A percentile compares a stretch with the other conserved stretches of the same genome.
These are phyloP conservation scores for Chrysopilus asiliformis DNA, from an alignment of 2,888 invertebrate species.

Conservation along the genomic window DNA sequence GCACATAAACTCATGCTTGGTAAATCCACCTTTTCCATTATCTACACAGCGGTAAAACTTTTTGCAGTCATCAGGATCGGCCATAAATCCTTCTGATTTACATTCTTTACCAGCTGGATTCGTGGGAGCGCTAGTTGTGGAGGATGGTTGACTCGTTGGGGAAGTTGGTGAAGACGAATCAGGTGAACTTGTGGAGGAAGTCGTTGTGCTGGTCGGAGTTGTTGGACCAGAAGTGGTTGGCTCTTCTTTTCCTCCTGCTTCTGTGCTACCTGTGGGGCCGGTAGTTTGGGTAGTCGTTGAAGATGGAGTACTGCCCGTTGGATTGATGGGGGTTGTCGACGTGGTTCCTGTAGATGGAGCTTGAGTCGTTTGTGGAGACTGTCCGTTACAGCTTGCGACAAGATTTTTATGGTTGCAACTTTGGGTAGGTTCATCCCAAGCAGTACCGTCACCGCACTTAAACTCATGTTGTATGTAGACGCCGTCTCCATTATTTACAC, in stretches of 20 bases:
- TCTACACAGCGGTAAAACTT: constrained; percentile 56
- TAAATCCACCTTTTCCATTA: constrained; percentile 44
- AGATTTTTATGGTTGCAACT: constrained; percentile 43
- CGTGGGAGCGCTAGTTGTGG: too few relatives aligned
- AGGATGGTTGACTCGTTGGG: too few relatives aligned
- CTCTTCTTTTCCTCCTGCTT: too few relatives aligned
- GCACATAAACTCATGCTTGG: constrained; percentile 49
- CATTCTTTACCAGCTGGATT: too few relatives aligned
- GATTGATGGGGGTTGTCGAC: too few relatives aligned
- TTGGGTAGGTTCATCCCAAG: constrained; percentile 52
- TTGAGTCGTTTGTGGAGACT: constrained; percentile 11
- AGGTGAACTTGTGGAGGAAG: constrained; percentile 2
- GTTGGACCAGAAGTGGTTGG: not conserved
- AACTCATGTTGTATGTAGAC: constrained; percentile 44
- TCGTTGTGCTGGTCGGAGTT: not conserved
- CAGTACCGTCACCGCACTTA: constrained; percentile 49
- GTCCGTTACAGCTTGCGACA: constrained; percentile 26
- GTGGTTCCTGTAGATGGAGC: too few relatives aligned
- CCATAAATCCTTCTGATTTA: constrained; percentile 33
- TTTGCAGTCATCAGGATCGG: constrained; percentile 40
- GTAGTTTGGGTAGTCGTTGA: constrained; percentile 6
- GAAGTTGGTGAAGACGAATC: too few relatives aligned
- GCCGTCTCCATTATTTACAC: constrained; percentile 40
- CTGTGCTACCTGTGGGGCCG: constrained; percentile 4
- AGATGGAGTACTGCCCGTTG: constrained; percentile 5